phyloP scores from a whole-genome alignment of 2,888 invertebrate species.

The Chloroclysta siterata region DNA sequence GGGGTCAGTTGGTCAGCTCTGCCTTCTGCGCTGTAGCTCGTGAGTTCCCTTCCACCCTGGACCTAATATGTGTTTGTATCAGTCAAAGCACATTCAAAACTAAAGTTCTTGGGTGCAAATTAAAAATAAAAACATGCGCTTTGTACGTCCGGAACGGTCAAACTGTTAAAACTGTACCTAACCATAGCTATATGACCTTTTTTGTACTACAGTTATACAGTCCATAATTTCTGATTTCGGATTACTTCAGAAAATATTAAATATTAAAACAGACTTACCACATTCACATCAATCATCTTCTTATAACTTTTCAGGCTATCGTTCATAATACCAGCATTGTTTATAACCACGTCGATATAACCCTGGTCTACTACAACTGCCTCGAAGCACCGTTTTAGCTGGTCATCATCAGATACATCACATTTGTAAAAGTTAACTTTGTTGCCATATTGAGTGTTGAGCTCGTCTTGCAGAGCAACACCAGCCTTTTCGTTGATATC shows the following conservation, averaged over 20 bases:
- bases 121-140: too few species aligned
- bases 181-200: too few species aligned
- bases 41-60: too few species aligned
- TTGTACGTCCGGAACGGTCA: too few species aligned
- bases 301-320: constrained; percentile 51
- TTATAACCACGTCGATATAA: constrained; percentile 56
- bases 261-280: constrained; percentile 50
- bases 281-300: constrained; percentile 57
- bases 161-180: too few species aligned
- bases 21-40: too few species aligned
- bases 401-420: constrained; percentile 59
- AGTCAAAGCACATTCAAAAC: too few species aligned
- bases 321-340: constrained; percentile 62
- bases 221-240: background rate
- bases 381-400: constrained; percentile 50
- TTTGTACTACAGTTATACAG: too few species aligned
- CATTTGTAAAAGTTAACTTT: constrained; percentile 57
- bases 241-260: background rate
- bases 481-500: constrained; percentile 56
- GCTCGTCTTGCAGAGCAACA: constrained; percentile 47
- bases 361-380: constrained; percentile 49
- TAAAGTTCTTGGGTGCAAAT: too few species aligned
- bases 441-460: constrained; percentile 54
- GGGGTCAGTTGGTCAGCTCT: too few species aligned
- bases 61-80: too few species aligned